These are phyloP conservation scores for Anoplophora glabripennis DNA, from an alignment of 1,140 invertebrate genomes.

Conservation along the genomic window DNA sequence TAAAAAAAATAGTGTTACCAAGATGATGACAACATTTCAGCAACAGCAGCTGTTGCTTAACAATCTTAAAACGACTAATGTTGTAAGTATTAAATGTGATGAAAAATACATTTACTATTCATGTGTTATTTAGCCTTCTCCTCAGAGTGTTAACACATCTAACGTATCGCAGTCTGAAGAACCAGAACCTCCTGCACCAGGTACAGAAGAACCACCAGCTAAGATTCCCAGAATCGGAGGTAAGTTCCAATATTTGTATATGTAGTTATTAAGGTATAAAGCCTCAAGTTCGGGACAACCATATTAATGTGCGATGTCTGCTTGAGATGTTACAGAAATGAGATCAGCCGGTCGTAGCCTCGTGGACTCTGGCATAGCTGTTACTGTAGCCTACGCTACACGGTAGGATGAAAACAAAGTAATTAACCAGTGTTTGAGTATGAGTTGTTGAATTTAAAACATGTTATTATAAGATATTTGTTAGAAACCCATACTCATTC, in stretches of 20 bases:
- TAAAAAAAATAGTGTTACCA: background rate
- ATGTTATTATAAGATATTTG: background rate
- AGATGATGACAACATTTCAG: conserved; percentile 43
- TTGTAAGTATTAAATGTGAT: conserved; percentile 13
- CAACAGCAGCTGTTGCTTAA: conserved; percentile 32
- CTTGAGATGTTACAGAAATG: conserved; percentile 51
- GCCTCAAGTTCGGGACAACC: conserved; percentile 29
- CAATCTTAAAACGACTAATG: conserved; percentile 18
- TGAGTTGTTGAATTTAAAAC: conserved; percentile 22
- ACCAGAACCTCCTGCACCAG: conserved; percentile 42
- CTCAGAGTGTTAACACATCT: background rate
- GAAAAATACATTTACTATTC: background rate
- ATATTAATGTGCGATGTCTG: conserved; percentile 47
- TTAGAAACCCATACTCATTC: conserved; percentile 29
- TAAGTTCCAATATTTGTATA: conserved; percentile 34
- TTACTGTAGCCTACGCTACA: conserved; percentile 42
- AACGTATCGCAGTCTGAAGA: conserved; percentile 9
- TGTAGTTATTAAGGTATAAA: conserved; percentile 27
- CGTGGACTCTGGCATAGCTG: conserved; percentile 35
- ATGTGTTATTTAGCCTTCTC: background rate
- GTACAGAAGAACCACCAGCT: conserved; percentile 41
- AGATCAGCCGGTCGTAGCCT: conserved; percentile 42
- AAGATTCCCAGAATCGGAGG: conserved; percentile 33
- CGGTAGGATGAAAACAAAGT: conserved; percentile 43
- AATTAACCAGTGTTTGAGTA: conserved; percentile 29